Evolutionary conservation across 1,140 invertebrate species (phyloP).

Genomic region (Drosophila insularis): DNA sequence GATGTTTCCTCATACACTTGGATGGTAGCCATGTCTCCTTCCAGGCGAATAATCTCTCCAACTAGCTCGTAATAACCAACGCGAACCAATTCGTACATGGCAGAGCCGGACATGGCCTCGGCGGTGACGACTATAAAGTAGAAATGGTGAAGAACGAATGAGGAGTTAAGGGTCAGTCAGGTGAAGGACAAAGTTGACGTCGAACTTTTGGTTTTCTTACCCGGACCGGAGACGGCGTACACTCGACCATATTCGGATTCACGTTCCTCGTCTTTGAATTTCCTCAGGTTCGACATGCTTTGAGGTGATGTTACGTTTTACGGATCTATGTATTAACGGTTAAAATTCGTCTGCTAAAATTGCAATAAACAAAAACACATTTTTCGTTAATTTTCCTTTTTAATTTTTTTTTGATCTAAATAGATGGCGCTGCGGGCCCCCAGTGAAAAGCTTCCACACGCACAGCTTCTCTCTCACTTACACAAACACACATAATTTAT

Average conservation of each 20-base stretch:
- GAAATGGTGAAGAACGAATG: conserved; percentile 18
- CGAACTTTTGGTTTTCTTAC: conserved; percentile 85
- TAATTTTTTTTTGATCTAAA: conserved; percentile 40
- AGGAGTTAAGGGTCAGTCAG: conserved; percentile 6
- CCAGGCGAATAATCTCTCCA: conserved; percentile 99
- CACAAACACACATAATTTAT: conserved; percentile 58
- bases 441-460: conserved; percentile 68
- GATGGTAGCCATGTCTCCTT: conserved; percentile 99
- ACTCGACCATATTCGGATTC: conserved; percentile 97
- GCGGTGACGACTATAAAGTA: conserved; percentile 94
- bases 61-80: conserved; percentile 99
- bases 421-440: conserved; percentile 65
- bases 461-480: conserved; percentile 64
- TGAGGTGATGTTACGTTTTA: conserved; percentile 52
- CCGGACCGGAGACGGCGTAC: conserved; percentile 97
- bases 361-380: conserved; percentile 66
- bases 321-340: conserved; percentile 49
- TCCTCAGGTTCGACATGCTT: conserved; percentile 86
- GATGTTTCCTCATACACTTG: conserved; percentile 99
- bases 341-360: conserved; percentile 50
- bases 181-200: conserved; percentile 57
- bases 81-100: conserved; percentile 99
- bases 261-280: conserved; percentile 92
- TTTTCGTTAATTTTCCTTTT: conserved; percentile 41
- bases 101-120: conserved; percentile 99